Conservation (phyloP, 2,888 invertebrate species). For the Auanema sp. region DNA sequence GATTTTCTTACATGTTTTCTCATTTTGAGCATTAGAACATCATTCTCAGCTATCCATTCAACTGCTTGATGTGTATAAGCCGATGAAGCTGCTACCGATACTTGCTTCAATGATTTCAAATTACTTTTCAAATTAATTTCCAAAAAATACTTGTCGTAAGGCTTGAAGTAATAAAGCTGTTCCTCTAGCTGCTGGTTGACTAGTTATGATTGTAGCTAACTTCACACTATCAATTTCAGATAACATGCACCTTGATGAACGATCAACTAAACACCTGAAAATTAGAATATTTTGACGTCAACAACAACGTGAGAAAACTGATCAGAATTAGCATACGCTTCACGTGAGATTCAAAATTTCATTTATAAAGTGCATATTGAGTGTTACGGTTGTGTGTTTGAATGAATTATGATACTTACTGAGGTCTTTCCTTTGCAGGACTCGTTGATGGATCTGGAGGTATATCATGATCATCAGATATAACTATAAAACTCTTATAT, state of each 20-base stretch:
- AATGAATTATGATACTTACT: neutral
- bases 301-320: neutral
- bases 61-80: conserved; percentile 32
- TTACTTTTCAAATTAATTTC: neutral
- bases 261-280: neutral
- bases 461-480: conserved; percentile 21
- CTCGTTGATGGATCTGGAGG: conserved; percentile 29
- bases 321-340: neutral
- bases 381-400: neutral
- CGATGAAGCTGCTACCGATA: conserved; percentile 29
- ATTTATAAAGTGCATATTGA: neutral
- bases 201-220: conserved; percentile 45
- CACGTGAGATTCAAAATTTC: neutral
- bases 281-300: neutral
- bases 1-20: conserved; percentile 33
- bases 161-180: conserved; percentile 57
- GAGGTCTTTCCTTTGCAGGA: conserved; percentile 3
- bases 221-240: conserved; percentile 40
- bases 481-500: too few relatives aligned
- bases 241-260: conserved; percentile 27
- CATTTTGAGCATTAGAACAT: conserved; percentile 36
- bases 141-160: conserved; percentile 41
- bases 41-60: conserved; percentile 39
- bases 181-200: conserved; percentile 46
- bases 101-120: conserved; percentile 31